Percentiles rank a stretch among this genome's conserved stretches.
phyloP scores from a whole-genome alignment of 2,113 vertebrate species.

The Tylochromis polylepis region DNA sequence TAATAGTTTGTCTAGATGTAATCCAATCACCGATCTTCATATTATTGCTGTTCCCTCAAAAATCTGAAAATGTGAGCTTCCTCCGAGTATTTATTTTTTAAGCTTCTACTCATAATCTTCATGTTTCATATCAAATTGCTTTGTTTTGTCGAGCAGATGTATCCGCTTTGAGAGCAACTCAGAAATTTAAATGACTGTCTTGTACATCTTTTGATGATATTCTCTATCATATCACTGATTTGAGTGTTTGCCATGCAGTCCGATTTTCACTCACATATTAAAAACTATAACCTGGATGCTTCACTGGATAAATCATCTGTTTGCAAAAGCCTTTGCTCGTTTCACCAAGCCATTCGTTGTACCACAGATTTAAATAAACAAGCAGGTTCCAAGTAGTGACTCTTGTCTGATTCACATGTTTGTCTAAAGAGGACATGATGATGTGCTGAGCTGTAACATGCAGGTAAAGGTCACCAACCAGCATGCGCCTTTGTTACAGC shows the following conservation, averaged over 20 bases:
- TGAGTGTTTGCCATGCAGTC: not conserved
- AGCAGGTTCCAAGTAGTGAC: not conserved
- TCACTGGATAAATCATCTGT: not conserved
- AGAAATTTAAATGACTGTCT: not conserved
- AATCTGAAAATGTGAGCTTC: not conserved
- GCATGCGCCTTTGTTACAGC: not conserved
- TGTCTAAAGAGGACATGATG: not conserved
- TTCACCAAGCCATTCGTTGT: not conserved
- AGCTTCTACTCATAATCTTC: not conserved
- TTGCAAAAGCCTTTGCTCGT: conserved; percentile 6
- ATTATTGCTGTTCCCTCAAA: not conserved
- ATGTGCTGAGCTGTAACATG: not conserved
- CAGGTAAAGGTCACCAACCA: not conserved
- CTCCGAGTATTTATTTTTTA: not conserved
- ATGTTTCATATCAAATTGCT: not conserved
- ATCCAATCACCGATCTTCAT: not conserved
- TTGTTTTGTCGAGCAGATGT: not conserved
- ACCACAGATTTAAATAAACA: conserved; percentile 26
- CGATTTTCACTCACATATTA: not conserved
- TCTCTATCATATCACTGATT: not conserved
- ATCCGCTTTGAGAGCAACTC: not conserved
- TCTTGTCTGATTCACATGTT: not conserved
- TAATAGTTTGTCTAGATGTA: not conserved
- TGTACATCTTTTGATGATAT: not conserved
- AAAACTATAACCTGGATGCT: conserved; percentile 6